Percentiles rank a stretch among this genome's conserved stretches.
These are phyloP conservation scores for Papilio aristodemus DNA, from an alignment of 1,140 invertebrate species.

Conservation along the genomic window DNA sequence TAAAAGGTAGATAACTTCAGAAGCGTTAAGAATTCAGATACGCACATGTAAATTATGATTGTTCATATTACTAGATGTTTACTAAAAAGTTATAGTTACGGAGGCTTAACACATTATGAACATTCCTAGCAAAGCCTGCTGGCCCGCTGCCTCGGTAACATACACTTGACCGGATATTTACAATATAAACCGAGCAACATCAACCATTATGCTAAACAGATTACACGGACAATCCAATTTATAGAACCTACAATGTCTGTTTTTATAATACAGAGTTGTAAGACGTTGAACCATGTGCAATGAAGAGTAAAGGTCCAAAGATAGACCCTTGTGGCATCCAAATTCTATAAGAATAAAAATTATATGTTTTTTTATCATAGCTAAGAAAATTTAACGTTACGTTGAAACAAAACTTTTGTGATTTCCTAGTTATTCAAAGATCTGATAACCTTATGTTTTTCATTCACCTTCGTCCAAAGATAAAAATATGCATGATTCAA, in stretches of 20 bases:
- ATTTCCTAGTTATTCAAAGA: no score
- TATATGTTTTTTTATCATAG: not conserved
- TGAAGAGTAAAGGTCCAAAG: not conserved
- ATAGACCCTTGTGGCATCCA: not conserved
- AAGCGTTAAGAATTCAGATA: no score
- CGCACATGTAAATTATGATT: no score
- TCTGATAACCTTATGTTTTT: no score
- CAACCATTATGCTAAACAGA: not conserved
- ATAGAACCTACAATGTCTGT: not conserved
- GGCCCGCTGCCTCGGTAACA: not conserved
- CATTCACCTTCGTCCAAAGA: no score
- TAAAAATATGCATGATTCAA: no score
- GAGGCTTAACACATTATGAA: not conserved
- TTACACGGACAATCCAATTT: constrained; percentile 12
- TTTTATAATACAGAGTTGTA: not conserved
- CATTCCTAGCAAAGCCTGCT: not conserved
- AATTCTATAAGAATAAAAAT: not conserved
- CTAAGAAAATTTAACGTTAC: not conserved
- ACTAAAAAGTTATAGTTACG: not conserved
- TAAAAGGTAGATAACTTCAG: no score
- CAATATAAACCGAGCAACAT: not conserved
- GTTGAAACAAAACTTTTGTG: no score
- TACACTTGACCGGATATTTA: constrained; percentile 14
- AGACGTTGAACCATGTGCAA: not conserved
- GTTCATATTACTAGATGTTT: not conserved